Evolutionary conservation across 2,888 invertebrate species (phyloP).

Genomic region (Antitype chi): DNA sequence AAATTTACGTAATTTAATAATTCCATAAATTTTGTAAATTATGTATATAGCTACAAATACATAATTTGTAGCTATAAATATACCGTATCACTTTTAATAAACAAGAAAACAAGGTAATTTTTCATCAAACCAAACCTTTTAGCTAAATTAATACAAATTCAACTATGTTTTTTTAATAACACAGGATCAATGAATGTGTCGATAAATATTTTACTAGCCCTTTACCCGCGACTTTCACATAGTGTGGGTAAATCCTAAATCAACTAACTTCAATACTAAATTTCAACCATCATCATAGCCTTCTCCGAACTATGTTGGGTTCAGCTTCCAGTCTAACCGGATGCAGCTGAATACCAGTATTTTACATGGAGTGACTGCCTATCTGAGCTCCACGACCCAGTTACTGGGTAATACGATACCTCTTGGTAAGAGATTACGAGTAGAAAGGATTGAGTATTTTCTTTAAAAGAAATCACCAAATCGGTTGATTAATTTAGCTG

Average conservation of each 20-base stretch:
- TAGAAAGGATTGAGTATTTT: too few species aligned
- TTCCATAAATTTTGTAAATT: too few species aligned
- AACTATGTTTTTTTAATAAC: neutral
- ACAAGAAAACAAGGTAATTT: neutral
- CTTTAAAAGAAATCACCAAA: neutral
- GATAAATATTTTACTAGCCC: neutral
- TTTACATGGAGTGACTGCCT: too few species aligned
- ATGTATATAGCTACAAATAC: too few species aligned
- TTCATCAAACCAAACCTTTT: neutral
- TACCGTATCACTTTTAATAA: neutral
- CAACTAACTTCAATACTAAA: neutral
- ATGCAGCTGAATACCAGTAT: too few species aligned
- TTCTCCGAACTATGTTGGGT: too few species aligned
- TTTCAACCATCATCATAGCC: neutral
- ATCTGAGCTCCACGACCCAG: too few species aligned
- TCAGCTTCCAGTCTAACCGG: too few species aligned
- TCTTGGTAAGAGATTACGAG: too few species aligned
- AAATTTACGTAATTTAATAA: neutral
- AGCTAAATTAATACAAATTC: constrained; percentile 4
- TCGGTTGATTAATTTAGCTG: neutral
- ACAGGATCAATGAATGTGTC: neutral
- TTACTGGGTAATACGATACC: too few species aligned
- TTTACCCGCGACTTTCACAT: neutral
- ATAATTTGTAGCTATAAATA: neutral
- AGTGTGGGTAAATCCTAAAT: too few species aligned